Base-by-base conservation (phyloP, 1,140 invertebrate genomes). In the Maconellicoccus hirsutus region DNA sequence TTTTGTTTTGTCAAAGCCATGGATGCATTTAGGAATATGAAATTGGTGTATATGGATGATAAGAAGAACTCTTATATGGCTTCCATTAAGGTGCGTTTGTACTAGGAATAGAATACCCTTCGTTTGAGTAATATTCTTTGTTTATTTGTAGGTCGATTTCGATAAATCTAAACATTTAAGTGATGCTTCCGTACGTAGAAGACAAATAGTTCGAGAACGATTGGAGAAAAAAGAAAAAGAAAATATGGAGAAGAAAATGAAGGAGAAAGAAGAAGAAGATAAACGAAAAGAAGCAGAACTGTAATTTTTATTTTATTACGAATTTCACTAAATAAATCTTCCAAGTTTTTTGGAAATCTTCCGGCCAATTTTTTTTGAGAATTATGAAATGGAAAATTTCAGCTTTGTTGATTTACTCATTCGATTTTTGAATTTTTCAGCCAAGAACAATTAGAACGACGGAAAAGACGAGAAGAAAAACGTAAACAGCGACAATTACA, bases 131-230 rank as follows among this genome's bases (percentile, higher is more conserved):
- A 4, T 66, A 25, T 16, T 66, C 6, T 6, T 66, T 23, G 52
- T 6, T 66, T 66, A 6, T 66, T 66, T 22, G 61, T 66, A 88
- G 83, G 90, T 97, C 14, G 92, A 92, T 78, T 98, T 97, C 84
- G 96, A 98, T 79, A 91, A 87, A 80, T 90, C 88, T 0, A 96
- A 96, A 79, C 94, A 98, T 80, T 85, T 97, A 79, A 92, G 91
- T 72, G 94, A 98, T 78, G 90, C 87, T 71, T 85, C 89, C 26
- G 87, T 96, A 2, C 87, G 89, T 72, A 85, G 90, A 73, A 82
- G 94, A 72, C 84, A 87, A 73, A 86, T 90, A 70, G 91, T 95
- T 72, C 80, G 93, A 52, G 92, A 95, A 76, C 86, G 91, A 77
- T 80, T 95, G n/a, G 83, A 89, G 70, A 83, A 87, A 1, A 85